Base-by-base conservation (phyloP, 2,113 vertebrate species). In the Erpornis zantholeuca region DNA sequence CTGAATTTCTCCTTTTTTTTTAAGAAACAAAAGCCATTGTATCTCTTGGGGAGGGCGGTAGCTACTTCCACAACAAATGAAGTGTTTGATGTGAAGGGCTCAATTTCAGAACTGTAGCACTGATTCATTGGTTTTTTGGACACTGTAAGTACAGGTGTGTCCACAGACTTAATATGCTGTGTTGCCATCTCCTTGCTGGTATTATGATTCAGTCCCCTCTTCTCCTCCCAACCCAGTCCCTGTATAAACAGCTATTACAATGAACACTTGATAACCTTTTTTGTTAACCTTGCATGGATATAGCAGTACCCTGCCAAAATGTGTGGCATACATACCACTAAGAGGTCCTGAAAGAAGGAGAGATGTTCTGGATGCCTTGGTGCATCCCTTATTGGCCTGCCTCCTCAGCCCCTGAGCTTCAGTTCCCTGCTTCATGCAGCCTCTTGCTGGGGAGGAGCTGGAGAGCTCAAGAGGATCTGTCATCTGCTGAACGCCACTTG, bases 381-480 rank as follows among this genome's bases (percentile, higher is more conserved):
- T 0, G 0, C 31, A 68, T 81, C 17, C 24, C 12, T n/a, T 3
- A 2, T 6, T 53, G 27, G 21, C 14, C 20, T 40, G 29, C 6
- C 56, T 78, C 4, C 4, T 44, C 25, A 35, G n/a, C 29, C 19
- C 5, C 44, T 60, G 63, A 28, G 22, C n/a, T 76, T 69, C 16
- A 6, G 11, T 61, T 68, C 29, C 9, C 8, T 2, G 3, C 36
- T 61, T 65, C 0, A 0, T 36, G 23, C 71, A 85, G 8, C 21
- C 10, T 42, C 15, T 40, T 27, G 3, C 17, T 75, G 29, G 9
- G 45, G 25, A 42, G 71, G 25, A 61, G 33, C 19, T 70, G 69
- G 60, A 78, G 79, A 52, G 12, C 29, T 68, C 3, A 0, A n/a
- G 38, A 47, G 53, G 66, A 7, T 52, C 49, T 44, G 14, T 70